A percentile compares a stretch with the other conserved stretches of the same genome.
Conservation (phyloP, 2,888 invertebrate genomes). For the Lingula anatina region DNA sequence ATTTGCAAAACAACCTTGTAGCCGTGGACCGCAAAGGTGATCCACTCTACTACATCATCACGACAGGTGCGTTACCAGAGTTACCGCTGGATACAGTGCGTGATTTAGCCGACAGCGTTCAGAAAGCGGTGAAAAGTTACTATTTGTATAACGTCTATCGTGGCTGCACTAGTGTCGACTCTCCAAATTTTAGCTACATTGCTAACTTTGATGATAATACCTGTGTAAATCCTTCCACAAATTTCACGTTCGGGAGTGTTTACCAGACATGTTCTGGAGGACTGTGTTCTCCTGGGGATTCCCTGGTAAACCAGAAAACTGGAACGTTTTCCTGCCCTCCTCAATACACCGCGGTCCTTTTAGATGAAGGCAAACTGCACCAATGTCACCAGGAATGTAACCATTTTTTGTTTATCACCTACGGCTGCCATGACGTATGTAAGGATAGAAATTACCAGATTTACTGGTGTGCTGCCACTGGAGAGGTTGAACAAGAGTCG, state of each 20-base stretch:
- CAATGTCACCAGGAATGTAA: constrained; percentile 18
- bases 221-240: constrained; percentile 22
- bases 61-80: constrained; percentile 22
- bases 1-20: constrained; percentile 25
- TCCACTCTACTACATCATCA: constrained; percentile 30
- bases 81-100: constrained; percentile 18
- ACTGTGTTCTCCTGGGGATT: background rate
- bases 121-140: constrained; percentile 24
- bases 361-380: constrained; percentile 14
- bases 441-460: constrained; percentile 18
- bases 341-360: constrained; percentile 19
- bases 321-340: constrained; percentile 25
- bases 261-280: constrained; percentile 27
- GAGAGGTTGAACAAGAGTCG: constrained; percentile 11
- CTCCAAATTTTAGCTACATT: constrained; percentile 28
- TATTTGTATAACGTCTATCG: constrained; percentile 30
- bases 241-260: constrained; percentile 35
- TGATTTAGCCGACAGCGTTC: constrained; percentile 17
- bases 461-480: constrained; percentile 32
- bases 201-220: constrained; percentile 37
- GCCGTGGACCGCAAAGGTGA: constrained; percentile 33
- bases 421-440: constrained; percentile 15
- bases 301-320: constrained; percentile 22
- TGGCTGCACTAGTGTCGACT: constrained; percentile 28
- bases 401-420: constrained; percentile 17